These are phyloP conservation scores for Zhengitettix transpicula DNA, from an alignment of 2,888 invertebrate genomes.

Conservation along the genomic window DNA sequence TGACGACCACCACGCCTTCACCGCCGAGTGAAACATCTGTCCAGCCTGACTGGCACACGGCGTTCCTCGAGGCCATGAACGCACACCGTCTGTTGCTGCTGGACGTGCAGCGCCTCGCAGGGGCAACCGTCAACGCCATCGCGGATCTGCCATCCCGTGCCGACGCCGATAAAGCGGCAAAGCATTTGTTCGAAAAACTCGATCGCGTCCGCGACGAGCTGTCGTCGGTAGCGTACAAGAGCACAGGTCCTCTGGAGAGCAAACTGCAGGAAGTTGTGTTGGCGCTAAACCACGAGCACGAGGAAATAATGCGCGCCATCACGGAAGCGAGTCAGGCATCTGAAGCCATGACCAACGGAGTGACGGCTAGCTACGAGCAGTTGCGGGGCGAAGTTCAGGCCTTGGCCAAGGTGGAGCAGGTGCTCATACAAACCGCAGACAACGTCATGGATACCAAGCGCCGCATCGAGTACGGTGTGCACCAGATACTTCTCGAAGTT, in stretches of 20 bases:
- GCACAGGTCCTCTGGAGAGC: conserved; percentile 21
- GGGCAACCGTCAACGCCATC: conserved; percentile 16
- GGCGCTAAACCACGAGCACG: conserved; percentile 26
- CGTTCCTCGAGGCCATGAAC: conserved; percentile 20
- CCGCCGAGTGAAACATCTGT: neutral
- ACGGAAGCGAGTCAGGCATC: conserved; percentile 23
- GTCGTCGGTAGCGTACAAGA: neutral
- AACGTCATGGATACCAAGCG: conserved; percentile 70
- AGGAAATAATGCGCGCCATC: neutral
- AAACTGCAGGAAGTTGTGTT: conserved; percentile 37
- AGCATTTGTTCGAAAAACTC: too few species aligned
- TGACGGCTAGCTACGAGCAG: conserved; percentile 35
- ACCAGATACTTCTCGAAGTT: conserved; percentile 62
- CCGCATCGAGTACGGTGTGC: conserved; percentile 67
- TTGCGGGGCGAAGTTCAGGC: conserved; percentile 32
- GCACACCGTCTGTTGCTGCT: conserved; percentile 21
- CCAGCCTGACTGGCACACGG: conserved; percentile 21
- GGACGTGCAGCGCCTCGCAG: conserved; percentile 19
- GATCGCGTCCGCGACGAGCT: neutral
- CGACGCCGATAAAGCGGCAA: conserved; percentile 20
- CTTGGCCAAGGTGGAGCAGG: conserved; percentile 55
- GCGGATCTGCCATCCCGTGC: conserved; percentile 27
- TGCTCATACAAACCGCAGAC: conserved; percentile 68
- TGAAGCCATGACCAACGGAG: conserved; percentile 36
- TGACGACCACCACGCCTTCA: neutral